These are phyloP conservation scores for Tribolium madens DNA, from an alignment of 1,140 invertebrate species.

Conservation along the genomic window DNA sequence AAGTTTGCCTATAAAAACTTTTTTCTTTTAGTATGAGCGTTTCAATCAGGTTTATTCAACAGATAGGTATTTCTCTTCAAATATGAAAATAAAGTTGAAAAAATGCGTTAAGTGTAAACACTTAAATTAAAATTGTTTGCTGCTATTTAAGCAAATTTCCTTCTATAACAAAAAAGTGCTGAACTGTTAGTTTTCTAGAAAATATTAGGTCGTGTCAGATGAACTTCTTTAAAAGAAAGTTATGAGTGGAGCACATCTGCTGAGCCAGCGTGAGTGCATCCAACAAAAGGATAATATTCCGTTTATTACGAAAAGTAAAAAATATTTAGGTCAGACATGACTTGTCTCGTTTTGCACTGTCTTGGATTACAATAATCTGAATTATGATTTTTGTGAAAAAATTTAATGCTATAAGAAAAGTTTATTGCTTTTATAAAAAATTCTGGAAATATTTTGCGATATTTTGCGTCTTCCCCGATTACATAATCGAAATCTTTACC, in stretches of 20 bases:
- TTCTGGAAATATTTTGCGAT: not conserved
- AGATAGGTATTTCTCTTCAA: not conserved
- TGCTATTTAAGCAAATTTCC: conserved; percentile 2
- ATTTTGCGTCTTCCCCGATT: not conserved
- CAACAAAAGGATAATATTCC: conserved; percentile 55
- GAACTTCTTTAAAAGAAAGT: conserved; percentile 54
- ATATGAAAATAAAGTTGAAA: too few relatives aligned
- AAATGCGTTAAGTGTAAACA: not conserved
- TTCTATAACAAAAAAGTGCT: conserved; percentile 48
- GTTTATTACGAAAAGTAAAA: conserved; percentile 51
- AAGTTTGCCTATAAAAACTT: conserved; percentile 6
- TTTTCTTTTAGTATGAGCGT: conserved; percentile 7
- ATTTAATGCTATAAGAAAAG: not conserved
- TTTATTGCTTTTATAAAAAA: conserved; percentile 17
- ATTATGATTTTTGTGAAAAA: not conserved
- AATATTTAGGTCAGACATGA: conserved; percentile 33
- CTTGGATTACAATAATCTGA: not conserved
- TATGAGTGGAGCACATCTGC: conserved; percentile 53
- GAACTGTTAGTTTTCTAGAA: conserved; percentile 52
- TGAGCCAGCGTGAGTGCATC: conserved; percentile 54
- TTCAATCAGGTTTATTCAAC: conserved; percentile 14
- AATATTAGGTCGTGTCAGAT: conserved; percentile 54
- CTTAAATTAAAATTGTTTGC: conserved; percentile 14
- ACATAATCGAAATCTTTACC: conserved; percentile 14
- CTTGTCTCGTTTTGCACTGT: conserved; percentile 15